phyloP scores from a whole-genome alignment of 2,113 vertebrate genomes.

The Paracanthobrama guichenoti region DNA sequence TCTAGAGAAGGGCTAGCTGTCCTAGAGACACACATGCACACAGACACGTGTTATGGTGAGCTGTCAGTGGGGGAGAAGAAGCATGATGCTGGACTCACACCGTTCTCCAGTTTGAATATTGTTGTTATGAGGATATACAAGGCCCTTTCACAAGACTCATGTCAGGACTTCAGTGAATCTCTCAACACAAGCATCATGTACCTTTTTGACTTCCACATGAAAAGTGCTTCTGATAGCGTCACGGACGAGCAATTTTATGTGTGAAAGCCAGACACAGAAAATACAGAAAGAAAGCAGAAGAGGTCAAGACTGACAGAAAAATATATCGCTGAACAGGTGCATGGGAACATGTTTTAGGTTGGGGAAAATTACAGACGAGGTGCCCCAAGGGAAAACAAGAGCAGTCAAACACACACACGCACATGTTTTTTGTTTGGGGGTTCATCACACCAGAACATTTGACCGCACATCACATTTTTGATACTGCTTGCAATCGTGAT shows the following conservation, averaged over 20 bases:
- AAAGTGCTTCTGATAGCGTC: background rate
- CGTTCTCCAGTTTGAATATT: background rate
- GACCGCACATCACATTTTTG: too few species aligned
- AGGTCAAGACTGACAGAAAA: background rate
- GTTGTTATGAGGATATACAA: background rate
- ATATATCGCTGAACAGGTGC: background rate
- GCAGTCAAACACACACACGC: too few species aligned
- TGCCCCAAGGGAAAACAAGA: too few species aligned
- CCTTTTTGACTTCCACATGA: background rate
- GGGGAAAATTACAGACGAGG: too few species aligned
- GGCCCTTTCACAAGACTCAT: background rate
- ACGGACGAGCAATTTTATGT: background rate
- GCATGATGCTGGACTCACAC: background rate
- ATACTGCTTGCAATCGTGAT: too few species aligned
- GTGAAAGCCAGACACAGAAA: background rate
- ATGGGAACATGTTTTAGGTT: too few species aligned
- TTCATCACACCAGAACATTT: too few species aligned
- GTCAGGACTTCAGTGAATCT: background rate
- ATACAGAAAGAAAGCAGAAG: background rate
- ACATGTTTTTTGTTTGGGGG: too few species aligned
- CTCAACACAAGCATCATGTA: background rate
- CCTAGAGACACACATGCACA: background rate
- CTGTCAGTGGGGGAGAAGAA: constrained; percentile 1
- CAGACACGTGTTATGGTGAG: background rate
- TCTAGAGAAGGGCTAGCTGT: background rate